phyloP scores from a whole-genome alignment of 2,888 invertebrate species.

The Meiosimyza platycephala region DNA sequence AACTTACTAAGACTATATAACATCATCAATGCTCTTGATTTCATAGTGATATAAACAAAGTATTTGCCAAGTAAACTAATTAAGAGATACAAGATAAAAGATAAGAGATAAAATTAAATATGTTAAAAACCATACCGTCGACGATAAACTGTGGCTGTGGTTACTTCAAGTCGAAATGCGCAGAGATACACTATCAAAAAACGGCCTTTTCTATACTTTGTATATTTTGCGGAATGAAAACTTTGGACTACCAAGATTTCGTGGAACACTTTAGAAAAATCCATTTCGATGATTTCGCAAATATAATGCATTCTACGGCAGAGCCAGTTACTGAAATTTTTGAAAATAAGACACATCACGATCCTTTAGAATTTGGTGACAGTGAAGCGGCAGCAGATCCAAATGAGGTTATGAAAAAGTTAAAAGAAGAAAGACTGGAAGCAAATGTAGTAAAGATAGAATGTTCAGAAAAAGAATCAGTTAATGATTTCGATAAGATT shows the following conservation, averaged over 20 bases:
- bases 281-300: conserved; percentile 42
- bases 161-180: conserved; percentile 48
- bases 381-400: conserved; percentile 19
- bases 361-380: conserved; percentile 37
- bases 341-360: conserved; percentile 21
- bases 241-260: conserved; percentile 44
- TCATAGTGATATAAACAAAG: too few relatives aligned
- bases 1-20: too few relatives aligned
- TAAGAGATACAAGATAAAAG: too few relatives aligned
- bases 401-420: conserved; percentile 29
- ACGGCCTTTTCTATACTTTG: conserved; percentile 47
- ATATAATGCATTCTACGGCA: conserved; percentile 28
- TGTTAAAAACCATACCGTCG: conserved; percentile 38
- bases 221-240: conserved; percentile 44
- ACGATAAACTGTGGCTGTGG: conserved; percentile 23
- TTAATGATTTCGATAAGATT: neutral
- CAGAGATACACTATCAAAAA: conserved; percentile 49
- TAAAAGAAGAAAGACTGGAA: neutral
- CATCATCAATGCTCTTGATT: too few relatives aligned
- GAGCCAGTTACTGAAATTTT: conserved; percentile 22
- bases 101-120: conserved; percentile 10
- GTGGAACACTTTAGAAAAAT: conserved; percentile 44
- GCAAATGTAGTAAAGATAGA: conserved; percentile 31
- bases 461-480: neutral
- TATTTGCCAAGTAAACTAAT: too few relatives aligned